Evolutionary conservation across 2,888 invertebrate species (phyloP).

Genomic region (Chironomus tentans): DNA sequence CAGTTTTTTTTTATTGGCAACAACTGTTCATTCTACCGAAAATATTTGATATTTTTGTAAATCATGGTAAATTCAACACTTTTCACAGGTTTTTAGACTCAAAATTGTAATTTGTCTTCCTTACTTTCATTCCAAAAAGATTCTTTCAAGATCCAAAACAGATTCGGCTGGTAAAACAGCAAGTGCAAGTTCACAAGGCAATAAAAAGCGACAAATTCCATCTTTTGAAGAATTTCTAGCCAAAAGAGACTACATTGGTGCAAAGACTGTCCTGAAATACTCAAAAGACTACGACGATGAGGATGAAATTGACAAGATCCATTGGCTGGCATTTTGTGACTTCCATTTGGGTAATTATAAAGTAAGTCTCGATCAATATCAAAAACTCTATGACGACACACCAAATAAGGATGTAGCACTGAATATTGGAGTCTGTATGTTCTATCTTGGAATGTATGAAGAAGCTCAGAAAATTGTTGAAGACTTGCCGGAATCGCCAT

Average conservation of each 20-base stretch:
- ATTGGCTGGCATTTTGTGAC: conserved; percentile 92
- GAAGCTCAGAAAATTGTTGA: conserved; percentile 57
- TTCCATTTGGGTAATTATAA: conserved; percentile 94
- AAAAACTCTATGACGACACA: conserved; percentile 47
- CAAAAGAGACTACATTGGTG: conserved; percentile 89
- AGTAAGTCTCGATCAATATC: conserved; percentile 65
- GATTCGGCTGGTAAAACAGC: conserved; percentile 45
- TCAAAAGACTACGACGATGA: conserved; percentile 29
- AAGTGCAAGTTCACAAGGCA: conserved; percentile 34
- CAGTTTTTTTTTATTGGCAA: no score
- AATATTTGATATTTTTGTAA: neutral
- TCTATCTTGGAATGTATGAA: conserved; percentile 69
- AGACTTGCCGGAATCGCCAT: conserved; percentile 54
- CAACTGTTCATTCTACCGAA: no score
- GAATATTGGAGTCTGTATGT: conserved; percentile 89
- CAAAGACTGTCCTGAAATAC: conserved; percentile 74
- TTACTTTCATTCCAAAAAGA: conserved; percentile 45
- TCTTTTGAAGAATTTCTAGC: conserved; percentile 83
- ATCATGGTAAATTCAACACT: neutral
- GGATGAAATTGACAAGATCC: conserved; percentile 42
- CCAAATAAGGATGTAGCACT: conserved; percentile 55
- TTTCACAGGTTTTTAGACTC: neutral
- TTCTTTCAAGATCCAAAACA: conserved; percentile 73
- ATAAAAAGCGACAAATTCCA: conserved; percentile 44
- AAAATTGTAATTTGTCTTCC: neutral